A percentile compares a stretch with the other conserved stretches of the same genome.
Evolutionary conservation across 2,888 invertebrate species (phyloP).

Genomic region (Aethes cnicana): DNA sequence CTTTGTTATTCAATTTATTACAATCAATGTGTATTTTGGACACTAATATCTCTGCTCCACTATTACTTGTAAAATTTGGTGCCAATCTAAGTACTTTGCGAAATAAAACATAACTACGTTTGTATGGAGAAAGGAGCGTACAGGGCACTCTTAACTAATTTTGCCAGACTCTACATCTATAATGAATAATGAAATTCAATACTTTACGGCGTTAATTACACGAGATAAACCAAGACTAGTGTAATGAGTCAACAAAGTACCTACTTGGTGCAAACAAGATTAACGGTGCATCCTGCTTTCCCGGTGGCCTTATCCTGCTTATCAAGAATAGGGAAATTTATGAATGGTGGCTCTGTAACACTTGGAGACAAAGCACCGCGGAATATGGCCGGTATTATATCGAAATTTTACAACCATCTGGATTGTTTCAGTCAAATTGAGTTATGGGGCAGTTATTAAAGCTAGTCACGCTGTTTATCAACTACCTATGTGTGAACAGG

Average conservation of each 20-base stretch:
- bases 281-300: conserved; percentile 75
- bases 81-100: no score
- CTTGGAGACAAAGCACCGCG: conserved; percentile 52
- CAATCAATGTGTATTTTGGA: no score
- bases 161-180: no score
- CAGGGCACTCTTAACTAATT: no score
- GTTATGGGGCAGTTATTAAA: neutral
- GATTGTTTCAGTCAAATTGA: neutral
- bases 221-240: conserved; percentile 40
- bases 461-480: no score
- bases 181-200: neutral
- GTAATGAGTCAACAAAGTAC: conserved; percentile 58
- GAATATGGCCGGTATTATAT: conserved; percentile 18
- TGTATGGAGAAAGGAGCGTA: no score
- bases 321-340: conserved; percentile 67
- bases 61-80: no score
- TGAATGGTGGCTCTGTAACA: conserved; percentile 59
- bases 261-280: conserved; percentile 68
- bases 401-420: conserved; percentile 10
- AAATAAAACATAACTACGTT: no score
- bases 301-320: conserved; percentile 76
- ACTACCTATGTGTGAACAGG: no score
- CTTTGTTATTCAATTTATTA: no score
- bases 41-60: no score
- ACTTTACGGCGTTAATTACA: neutral